These are phyloP conservation scores for Mesorhabditis sp. DNA, from an alignment of 2,888 invertebrate genomes.

Conservation along the genomic window DNA sequence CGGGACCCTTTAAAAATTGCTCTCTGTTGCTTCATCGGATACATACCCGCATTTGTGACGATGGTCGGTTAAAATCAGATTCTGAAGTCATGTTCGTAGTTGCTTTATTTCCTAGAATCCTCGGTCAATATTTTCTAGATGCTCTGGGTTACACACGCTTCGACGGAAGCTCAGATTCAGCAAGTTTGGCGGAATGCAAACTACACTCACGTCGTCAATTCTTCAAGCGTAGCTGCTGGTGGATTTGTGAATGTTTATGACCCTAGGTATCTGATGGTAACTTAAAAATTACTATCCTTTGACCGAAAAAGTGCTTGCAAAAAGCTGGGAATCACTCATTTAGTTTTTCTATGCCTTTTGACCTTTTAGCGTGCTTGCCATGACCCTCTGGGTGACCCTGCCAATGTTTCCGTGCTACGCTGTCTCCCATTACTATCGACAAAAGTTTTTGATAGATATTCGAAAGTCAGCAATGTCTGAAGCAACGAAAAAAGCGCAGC, in stretches of 20 bases:
- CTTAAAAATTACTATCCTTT: too few relatives aligned
- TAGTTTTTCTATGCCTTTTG: not conserved
- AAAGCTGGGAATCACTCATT: not conserved
- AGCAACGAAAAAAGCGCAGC: not conserved
- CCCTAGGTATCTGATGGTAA: too few relatives aligned
- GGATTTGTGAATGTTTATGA: too few relatives aligned
- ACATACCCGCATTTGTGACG: not conserved
- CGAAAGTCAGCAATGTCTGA: not conserved
- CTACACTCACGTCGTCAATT: too few relatives aligned
- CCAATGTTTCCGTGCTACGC: not conserved
- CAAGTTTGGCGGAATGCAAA: too few relatives aligned
- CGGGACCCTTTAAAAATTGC: not conserved
- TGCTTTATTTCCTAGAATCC: too few relatives aligned
- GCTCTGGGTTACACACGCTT: too few relatives aligned
- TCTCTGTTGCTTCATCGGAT: not conserved
- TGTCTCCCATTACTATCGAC: not conserved
- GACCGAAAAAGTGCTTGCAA: too few relatives aligned
- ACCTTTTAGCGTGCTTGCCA: not conserved
- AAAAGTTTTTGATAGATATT: not conserved
- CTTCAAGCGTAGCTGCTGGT: too few relatives aligned
- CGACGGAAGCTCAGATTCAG: too few relatives aligned
- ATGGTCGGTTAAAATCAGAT: not conserved
- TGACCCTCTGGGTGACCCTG: slow-evolving; percentile 1
- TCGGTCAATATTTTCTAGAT: too few relatives aligned
- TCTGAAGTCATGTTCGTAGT: too few relatives aligned